Evolutionary conservation across 2,888 invertebrate genomes (phyloP).

Genomic region (Scaptodrosophila latifasciaeformis): DNA sequence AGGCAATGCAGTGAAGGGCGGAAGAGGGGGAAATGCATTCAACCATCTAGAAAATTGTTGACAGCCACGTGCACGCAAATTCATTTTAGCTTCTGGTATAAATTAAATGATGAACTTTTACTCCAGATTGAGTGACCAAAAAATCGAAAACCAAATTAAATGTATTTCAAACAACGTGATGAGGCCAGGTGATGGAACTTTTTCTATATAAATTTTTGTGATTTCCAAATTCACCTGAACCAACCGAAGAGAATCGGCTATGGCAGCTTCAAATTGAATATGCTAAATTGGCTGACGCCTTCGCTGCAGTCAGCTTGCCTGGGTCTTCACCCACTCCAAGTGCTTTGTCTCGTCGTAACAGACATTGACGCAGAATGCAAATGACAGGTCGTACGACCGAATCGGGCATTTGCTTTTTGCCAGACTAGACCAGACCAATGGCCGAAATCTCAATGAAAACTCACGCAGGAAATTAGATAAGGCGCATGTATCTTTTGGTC

Average conservation of each 20-base stretch:
- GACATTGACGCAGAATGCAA: constrained; percentile 48
- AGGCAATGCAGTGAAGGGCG: too few relatives aligned
- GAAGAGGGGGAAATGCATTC: too few relatives aligned
- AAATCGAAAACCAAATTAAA: constrained; percentile 58
- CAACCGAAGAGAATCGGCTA: not conserved
- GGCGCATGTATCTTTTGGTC: too few relatives aligned
- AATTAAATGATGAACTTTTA: constrained; percentile 60
- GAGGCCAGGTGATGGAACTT: constrained; percentile 48
- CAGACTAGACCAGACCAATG: constrained; percentile 22
- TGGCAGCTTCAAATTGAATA: not conserved
- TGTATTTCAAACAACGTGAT: constrained; percentile 40
- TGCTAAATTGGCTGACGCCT: not conserved
- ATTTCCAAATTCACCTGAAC: constrained; percentile 27
- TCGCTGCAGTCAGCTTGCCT: too few relatives aligned
- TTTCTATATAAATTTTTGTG: too few relatives aligned
- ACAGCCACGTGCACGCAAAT: constrained; percentile 46
- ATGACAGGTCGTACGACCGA: constrained; percentile 26
- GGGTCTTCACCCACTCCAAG: too few relatives aligned
- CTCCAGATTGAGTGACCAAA: constrained; percentile 49
- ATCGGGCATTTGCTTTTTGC: not conserved
- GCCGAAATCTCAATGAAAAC: constrained; percentile 44
- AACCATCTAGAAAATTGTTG: constrained; percentile 6
- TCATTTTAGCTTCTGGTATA: constrained; percentile 33
- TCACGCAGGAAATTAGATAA: constrained; percentile 51
- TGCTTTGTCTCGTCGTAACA: constrained; percentile 39